phyloP scores from a whole-genome alignment of 1,140 invertebrate genomes.

The Habropoda laboriosa region DNA sequence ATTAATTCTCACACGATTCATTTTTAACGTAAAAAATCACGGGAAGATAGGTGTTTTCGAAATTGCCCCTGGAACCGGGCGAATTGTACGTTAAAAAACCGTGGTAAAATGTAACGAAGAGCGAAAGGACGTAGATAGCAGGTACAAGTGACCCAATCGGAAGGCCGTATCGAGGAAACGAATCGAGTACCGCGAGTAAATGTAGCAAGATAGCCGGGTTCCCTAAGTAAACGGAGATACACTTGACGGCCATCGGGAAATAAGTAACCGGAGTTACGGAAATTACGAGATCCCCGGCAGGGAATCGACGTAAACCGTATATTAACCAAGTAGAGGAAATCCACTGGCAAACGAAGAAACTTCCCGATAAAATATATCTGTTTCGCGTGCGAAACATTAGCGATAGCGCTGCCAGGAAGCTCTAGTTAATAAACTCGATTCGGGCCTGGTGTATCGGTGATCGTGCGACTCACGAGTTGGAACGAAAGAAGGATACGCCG shows the following conservation, averaged over 20 bases:
- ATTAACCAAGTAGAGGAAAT: background rate
- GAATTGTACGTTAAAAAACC: too few relatives aligned
- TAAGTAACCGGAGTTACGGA: slow-evolving; percentile 17
- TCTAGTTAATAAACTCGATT: background rate
- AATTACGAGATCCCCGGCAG: slow-evolving; percentile 8
- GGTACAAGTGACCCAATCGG: background rate
- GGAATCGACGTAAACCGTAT: slow-evolving; percentile 14
- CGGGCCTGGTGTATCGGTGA: background rate
- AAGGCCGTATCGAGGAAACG: background rate
- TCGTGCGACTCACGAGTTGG: background rate
- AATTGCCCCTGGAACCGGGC: too few relatives aligned
- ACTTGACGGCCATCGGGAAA: slow-evolving; percentile 4
- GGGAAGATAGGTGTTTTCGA: too few relatives aligned
- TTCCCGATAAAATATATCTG: background rate
- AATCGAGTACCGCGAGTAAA: background rate
- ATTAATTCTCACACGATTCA: too few relatives aligned
- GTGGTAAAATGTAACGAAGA: too few relatives aligned
- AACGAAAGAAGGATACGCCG: background rate
- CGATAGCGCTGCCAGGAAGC: background rate
- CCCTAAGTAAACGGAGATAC: slow-evolving; percentile 8
- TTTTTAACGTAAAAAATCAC: too few relatives aligned
- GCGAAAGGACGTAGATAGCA: too few relatives aligned
- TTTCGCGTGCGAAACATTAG: background rate
- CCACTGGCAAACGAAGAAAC: background rate
- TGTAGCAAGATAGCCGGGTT: background rate